phyloP scores from a whole-genome alignment of 1,140 invertebrate species.

The Pogonognathellus flavescens region DNA sequence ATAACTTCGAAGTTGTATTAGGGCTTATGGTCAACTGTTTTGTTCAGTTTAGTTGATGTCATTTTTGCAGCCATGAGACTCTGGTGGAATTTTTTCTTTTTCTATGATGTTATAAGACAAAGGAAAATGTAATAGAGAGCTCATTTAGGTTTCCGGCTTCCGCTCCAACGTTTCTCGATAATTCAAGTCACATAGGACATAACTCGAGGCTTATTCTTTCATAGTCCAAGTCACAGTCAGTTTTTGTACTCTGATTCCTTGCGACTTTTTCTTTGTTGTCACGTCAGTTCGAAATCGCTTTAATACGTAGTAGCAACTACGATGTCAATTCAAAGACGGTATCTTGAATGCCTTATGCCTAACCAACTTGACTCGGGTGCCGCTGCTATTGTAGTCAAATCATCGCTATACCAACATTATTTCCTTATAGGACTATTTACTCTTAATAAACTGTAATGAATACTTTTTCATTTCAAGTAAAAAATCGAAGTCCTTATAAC shows the following conservation, averaged over 20 bases:
- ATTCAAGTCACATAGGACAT: slow-evolving; percentile 9
- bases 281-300: neutral
- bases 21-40: no score
- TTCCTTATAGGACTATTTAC: no score
- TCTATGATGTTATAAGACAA: slow-evolving; percentile 31
- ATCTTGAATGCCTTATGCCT: neutral
- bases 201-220: slow-evolving; percentile 4
- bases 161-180: neutral
- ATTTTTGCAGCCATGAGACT: no score
- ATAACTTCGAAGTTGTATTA: no score
- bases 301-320: neutral
- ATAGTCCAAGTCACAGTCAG: neutral
- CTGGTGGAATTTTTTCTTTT: neutral
- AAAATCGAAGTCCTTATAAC: no score
- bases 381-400: no score
- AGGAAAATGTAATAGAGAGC: slow-evolving; percentile 33
- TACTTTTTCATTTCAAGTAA: no score
- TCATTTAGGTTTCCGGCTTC: slow-evolving; percentile 43
- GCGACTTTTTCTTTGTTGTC: neutral
- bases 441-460: no score
- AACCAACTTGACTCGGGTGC: no score
- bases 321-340: neutral
- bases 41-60: no score
- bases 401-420: no score
- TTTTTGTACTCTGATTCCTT: neutral